Evolutionary conservation across 2,888 invertebrate species (phyloP), one percentile per base, ranked within the genome.

Genomic region (Ephialtes manifestator): DNA sequence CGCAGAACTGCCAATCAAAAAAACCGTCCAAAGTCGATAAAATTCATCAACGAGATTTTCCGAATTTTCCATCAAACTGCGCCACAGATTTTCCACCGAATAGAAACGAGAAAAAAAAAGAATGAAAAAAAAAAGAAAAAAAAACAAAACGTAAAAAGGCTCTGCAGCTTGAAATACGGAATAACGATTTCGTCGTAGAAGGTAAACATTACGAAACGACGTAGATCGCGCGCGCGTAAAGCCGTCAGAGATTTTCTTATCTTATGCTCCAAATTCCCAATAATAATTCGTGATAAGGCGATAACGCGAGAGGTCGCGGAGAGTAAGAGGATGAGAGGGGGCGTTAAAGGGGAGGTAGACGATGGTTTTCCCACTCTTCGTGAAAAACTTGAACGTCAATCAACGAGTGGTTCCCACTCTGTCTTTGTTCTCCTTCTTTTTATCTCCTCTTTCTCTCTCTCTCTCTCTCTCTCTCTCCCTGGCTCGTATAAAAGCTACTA

Each of bases 241-340:
- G 72, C 76, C 67, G 75, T 85, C 80, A 81, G 84, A 86, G 82
- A 85, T 85, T 86, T 83, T 81, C 80, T 83, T 85, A 87, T 87
- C 85, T 86, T 39, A 51, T 65, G 78, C 67, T 74, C 83, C 76
- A 83, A 85, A 83, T 86, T 87, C 85, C 63, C 84, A 83, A 87
- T 86, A 87, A 87, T 85, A 83, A 84, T 85, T 74, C 72, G 80
- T 75, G 86, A 79, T 83, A 79, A 79, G 77, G 43, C 81, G 87
- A 87, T 87, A 87, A 81, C 75, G 80, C 67, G 77, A 74, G 78
- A 77, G 78, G 74, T 68, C 72, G 77, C 63, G 74, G 72, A 77
- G 70, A 80, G 65, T 65, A 55, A 55, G 76, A 84, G 82, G 77
- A 60, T 58, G 74, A 48, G 31, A 39, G 39, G 53, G 53, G 67